phyloP scores from a whole-genome alignment of 1,140 invertebrate species.

The Drosophila lacteicornis region DNA sequence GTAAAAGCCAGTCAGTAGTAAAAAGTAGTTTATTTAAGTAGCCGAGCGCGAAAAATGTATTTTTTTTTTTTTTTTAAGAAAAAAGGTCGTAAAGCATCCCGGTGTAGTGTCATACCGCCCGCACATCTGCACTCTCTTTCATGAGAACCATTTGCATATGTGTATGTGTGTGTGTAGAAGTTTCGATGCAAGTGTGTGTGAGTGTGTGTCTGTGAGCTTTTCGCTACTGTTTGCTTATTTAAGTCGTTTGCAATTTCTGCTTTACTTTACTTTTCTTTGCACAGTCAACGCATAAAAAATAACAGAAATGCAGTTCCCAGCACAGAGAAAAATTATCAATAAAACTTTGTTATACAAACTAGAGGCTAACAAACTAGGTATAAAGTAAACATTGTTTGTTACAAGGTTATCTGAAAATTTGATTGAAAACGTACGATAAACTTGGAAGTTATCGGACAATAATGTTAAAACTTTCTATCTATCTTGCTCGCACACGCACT shows the following conservation, averaged over 20 bases:
- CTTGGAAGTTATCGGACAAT: too few species aligned
- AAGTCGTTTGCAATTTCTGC: constrained; percentile 80
- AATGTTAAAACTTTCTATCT: too few species aligned
- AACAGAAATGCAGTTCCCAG: constrained; percentile 59
- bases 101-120: background rate
- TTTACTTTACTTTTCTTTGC: constrained; percentile 71
- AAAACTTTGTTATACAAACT: too few species aligned
- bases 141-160: constrained; percentile 34
- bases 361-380: background rate
- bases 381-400: too few species aligned
- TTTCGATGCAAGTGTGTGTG: constrained; percentile 15
- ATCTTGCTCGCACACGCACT: too few species aligned
- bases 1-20: constrained; percentile 48
- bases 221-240: constrained; percentile 74
- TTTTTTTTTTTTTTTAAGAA: constrained; percentile 18
- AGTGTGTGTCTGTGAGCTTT: constrained; percentile 22
- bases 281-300: constrained; percentile 77
- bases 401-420: background rate
- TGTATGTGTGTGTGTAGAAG: constrained; percentile 20
- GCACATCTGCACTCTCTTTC: constrained; percentile 13
- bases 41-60: constrained; percentile 64
- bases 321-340: background rate
- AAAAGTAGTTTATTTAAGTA: constrained; percentile 82
- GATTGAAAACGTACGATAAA: too few species aligned
- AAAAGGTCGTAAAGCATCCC: constrained; percentile 56